Percentiles rank a stretch among this genome's conserved stretches.
phyloP scores from a whole-genome alignment of 1,140 invertebrate genomes.

The Drosophila auraria region DNA sequence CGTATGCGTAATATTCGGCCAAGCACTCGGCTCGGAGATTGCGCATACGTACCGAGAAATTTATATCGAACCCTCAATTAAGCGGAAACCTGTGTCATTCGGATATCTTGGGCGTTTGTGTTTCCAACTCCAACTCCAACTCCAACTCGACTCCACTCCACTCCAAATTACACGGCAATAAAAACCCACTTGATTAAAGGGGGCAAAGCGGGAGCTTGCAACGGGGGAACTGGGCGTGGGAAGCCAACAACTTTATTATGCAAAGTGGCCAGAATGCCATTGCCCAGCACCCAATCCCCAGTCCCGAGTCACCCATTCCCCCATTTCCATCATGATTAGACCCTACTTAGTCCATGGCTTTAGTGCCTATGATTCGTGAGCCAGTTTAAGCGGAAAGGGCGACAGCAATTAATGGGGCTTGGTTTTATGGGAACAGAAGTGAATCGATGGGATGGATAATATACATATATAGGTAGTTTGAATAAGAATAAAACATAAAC shows the following conservation, averaged over 20 bases:
- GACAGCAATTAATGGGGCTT: conserved; percentile 7
- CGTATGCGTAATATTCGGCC: conserved; percentile 59
- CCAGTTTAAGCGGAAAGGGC: conserved; percentile 27
- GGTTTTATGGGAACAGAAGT: conserved; percentile 30
- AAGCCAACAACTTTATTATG: conserved; percentile 74
- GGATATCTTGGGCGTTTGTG: conserved; percentile 20
- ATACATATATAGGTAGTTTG: no score
- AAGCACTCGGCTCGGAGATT: conserved; percentile 4
- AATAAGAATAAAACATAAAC: neutral
- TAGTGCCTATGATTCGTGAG: conserved; percentile 34
- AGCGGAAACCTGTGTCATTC: conserved; percentile 46
- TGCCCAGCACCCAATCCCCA: neutral
- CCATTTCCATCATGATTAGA: conserved; percentile 60
- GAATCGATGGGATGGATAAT: neutral
- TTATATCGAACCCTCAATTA: conserved; percentile 47
- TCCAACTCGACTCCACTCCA: neutral
- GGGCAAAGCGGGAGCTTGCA: neutral
- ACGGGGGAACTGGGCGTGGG: conserved; percentile 57
- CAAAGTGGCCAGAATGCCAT: conserved; percentile 58
- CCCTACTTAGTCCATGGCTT: conserved; percentile 47
- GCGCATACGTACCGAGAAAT: conserved; percentile 26
- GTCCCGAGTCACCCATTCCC: neutral
- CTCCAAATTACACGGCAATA: conserved; percentile 50
- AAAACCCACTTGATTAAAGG: conserved; percentile 60
- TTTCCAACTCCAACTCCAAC: neutral